Conservation (phyloP, 2,888 invertebrate genomes). For the Spisula solida region DNA sequence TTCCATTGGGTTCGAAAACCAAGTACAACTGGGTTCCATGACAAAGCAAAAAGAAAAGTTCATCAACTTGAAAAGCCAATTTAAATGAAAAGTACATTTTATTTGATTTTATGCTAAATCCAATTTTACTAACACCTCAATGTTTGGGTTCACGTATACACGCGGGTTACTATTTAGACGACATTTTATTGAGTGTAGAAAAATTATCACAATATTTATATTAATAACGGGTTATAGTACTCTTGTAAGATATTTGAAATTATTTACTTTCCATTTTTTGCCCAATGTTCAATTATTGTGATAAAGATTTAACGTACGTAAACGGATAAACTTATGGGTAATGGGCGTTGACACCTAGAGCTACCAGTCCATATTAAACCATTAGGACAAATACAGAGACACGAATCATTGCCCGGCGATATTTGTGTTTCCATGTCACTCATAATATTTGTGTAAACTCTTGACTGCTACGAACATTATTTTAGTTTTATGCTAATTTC, state of each 20-base stretch:
- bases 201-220: slow-evolving; percentile 9
- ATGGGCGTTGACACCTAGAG: too few species aligned
- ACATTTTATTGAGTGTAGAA: not conserved
- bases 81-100: not conserved
- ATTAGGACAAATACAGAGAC: too few species aligned
- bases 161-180: not conserved
- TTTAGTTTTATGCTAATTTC: too few species aligned
- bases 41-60: too few species aligned
- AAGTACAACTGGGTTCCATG: too few species aligned
- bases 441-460: too few species aligned
- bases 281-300: not conserved
- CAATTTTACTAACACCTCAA: not conserved
- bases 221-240: not conserved
- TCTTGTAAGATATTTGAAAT: not conserved
- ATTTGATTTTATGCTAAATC: not conserved
- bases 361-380: too few species aligned
- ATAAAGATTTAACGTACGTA: not conserved
- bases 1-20: too few species aligned
- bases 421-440: too few species aligned
- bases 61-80: not conserved
- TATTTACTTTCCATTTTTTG: not conserved
- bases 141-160: not conserved
- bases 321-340: not conserved
- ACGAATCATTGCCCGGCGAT: too few species aligned
- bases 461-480: too few species aligned